phyloP scores from a whole-genome alignment of 2,888 invertebrate genomes.

The Pseudococcus viburni region DNA sequence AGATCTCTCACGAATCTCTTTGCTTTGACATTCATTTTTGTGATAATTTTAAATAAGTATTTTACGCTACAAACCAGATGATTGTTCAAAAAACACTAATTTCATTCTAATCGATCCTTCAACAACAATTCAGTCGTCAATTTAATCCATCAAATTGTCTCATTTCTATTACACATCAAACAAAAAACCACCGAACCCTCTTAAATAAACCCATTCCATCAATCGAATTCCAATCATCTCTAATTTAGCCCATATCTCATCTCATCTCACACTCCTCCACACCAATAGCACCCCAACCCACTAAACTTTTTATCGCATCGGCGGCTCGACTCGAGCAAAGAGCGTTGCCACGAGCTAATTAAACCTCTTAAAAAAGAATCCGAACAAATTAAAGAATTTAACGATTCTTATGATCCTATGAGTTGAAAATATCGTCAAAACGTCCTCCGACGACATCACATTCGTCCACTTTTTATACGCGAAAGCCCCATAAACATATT shows the following conservation, averaged over 20 bases:
- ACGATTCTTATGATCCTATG: not conserved
- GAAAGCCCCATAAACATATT: not conserved
- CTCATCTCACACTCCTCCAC: not conserved
- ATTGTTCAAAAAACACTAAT: no score
- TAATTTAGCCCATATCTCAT: not conserved
- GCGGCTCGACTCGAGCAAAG: not conserved
- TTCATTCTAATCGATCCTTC: no score
- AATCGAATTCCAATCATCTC: not conserved
- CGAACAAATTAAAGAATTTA: conserved; percentile 28
- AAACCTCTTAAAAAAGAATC: not conserved
- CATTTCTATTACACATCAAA: no score
- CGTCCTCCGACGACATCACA: conserved; percentile 1
- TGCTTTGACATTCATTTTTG: no score
- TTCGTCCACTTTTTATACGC: not conserved
- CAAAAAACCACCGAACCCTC: no score
- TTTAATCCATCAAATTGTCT: no score
- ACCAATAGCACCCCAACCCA: not conserved
- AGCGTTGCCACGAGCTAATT: conserved; percentile 3
- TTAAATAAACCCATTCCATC: not conserved
- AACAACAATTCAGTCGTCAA: no score
- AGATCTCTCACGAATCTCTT: no score
- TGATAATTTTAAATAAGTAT: no score
- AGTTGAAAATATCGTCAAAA: conserved; percentile 19
- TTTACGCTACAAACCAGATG: no score
- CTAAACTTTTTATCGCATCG: not conserved